Evolutionary conservation across 1,140 invertebrate genomes (phyloP), one percentile per base, ranked within the genome.

Genomic region (Caenorhabditis briggsae): DNA sequence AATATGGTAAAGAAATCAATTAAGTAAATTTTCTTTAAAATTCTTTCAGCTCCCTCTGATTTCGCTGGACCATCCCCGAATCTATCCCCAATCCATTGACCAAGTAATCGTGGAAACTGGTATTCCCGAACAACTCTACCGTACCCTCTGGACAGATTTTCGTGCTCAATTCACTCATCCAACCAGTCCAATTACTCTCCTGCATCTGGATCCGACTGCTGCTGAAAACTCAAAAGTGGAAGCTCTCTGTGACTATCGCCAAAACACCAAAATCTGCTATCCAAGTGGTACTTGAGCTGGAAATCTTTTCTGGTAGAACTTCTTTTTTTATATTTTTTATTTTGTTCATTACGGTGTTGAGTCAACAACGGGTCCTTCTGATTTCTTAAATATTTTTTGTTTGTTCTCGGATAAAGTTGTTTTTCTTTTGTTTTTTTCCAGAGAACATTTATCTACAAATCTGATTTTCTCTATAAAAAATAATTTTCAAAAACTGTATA

Each of bases 111-210:
- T 78, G n/a, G 70, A 78, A 53, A 50, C 70, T 23, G 70, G 46
- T 23, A n/a, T 78, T 50, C 70, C 70, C n/a, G 25, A 78, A 11
- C 25, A 50, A 5, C 70, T 78, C n/a, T 78, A 78, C n/a, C 70
- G 70, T 43, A 50, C 70, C 6, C 70, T 78, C 16, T 78, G 70
- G 70, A 78, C 70, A 78, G 20, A 50, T 50, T 78, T 78, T 78
- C 70, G 70, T 12, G 70, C 70, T 25, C 70, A 78, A 50, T 78
- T 78, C 46, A 50, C 70, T 18, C 70, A 78, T 43, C 70, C 70
- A 78, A 78, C 70, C 46, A 50, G 70, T 50, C 70, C 70, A 78
- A 46, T 50, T 8, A 78, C 70, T 16, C 70, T 78, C 12, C 43
- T 78, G 8, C n/a, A 78, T 53, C 18, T 33, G 23, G 70, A 78